Percentiles rank a stretch among this genome's conserved stretches.
Conservation (phyloP, 2,797 vertebrate genomes). For the Poliocrania exsul region DNA sequence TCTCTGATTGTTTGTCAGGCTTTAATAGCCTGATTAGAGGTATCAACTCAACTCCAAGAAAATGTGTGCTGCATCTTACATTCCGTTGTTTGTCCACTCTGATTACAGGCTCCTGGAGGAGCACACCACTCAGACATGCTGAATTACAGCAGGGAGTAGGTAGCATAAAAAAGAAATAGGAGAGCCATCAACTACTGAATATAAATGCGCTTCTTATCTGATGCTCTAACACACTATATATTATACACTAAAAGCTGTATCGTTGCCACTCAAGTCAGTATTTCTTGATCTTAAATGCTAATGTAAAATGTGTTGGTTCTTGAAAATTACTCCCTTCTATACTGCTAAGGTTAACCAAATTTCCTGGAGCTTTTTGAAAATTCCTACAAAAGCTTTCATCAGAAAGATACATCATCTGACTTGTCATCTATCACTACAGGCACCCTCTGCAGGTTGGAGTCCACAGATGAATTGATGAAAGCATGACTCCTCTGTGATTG, state of each 20-base stretch:
- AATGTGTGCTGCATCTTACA: background rate
- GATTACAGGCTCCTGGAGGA: background rate
- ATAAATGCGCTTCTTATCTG: conserved; percentile 1
- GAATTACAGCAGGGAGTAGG: background rate
- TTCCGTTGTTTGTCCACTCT: background rate
- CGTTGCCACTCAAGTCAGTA: background rate
- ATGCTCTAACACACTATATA: background rate
- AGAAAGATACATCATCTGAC: background rate
- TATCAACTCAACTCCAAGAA: background rate
- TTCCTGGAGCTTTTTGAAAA: background rate
- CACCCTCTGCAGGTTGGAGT: background rate
- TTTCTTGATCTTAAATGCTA: conserved; percentile 27
- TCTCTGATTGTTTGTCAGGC: background rate
- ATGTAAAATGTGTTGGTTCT: background rate
- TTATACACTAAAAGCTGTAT: background rate
- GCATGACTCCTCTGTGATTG: background rate
- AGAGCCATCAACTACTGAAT: conserved; percentile 18
- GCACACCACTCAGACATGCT: background rate
- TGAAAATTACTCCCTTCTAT: background rate
- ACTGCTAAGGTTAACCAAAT: background rate
- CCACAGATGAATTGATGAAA: background rate
- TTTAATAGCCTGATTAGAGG: background rate
- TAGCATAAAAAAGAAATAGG: conserved; percentile 14
- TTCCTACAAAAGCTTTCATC: background rate
- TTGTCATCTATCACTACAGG: background rate